Base-by-base conservation (phyloP, 2,888 invertebrate genomes). In the Drosophila quinaria region DNA sequence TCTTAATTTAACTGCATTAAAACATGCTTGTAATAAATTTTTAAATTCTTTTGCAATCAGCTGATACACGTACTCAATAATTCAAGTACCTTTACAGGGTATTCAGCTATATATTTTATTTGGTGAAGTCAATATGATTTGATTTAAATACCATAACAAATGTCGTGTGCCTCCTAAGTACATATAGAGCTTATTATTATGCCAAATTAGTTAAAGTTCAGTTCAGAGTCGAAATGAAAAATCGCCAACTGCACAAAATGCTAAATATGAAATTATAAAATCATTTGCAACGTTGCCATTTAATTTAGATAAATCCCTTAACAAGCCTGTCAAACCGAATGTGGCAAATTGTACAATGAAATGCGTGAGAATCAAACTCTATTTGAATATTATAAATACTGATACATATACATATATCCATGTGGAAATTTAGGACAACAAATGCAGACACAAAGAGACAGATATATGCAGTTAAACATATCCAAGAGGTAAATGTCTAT, bases 171-270 rank as follows among this genome's bases (percentile, higher is more conserved):
- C 89, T 86, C 81, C 55, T 60, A 65, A 58, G 42, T 51, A 70
- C 46, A 17, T 50, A 63, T 47, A 69, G 87, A 82, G 88, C 88
- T 84, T 84, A 82, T 84, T 82, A 82, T 71, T 86, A 80, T 78
- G 72, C 71, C 72, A 82, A 86, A 80, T 78, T 78, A 77, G 67
- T 80, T 70, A 33, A 80, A 72, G 47, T 70, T 60, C 46, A 25
- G 50, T 46, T 56, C 44, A 22, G 44, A 22, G 8, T 10, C 33
- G 19, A 55, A 22, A 35, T 35, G n/a, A 8, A 41, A 33, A 55
- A 46, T 8, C 11, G 41, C 33, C 55, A 55, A 44, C 19, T 63
- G 58, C 47, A 52, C 39, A 42, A 55, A 59, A 56, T 59, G 37
- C 46, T 17, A 42, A 33, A 47, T 17, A 56, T 50, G 51, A 64